Evolutionary conservation across 1,140 invertebrate genomes (phyloP).

Genomic region (Oppia nitens): DNA sequence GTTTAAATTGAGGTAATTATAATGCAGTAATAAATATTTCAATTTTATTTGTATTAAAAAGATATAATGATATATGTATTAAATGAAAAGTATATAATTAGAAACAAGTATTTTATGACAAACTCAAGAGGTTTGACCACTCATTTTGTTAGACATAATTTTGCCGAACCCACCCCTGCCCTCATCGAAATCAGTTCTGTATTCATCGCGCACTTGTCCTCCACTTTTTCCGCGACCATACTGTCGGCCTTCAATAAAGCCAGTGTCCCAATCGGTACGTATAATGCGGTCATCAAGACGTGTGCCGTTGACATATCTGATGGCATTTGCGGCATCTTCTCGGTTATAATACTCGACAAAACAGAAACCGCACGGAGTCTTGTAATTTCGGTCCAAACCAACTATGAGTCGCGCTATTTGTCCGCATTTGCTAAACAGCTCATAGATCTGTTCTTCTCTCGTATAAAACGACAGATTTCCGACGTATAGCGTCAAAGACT

Average conservation of each 20-base stretch:
- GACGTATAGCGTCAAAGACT: slow-evolving; percentile 49
- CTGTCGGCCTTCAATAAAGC: slow-evolving; percentile 94
- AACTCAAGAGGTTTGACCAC: too few relatives aligned
- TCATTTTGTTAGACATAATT: slow-evolving; percentile 39
- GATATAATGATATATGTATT: too few relatives aligned
- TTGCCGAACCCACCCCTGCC: slow-evolving; percentile 94
- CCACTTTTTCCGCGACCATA: slow-evolving; percentile 96
- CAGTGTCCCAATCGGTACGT: slow-evolving; percentile 96
- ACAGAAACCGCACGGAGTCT: slow-evolving; percentile 98
- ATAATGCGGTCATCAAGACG: slow-evolving; percentile 91
- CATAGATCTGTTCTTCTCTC: slow-evolving; percentile 97
- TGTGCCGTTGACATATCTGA: slow-evolving; percentile 93
- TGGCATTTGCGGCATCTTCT: slow-evolving; percentile 74
- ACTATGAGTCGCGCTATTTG: slow-evolving; percentile 92
- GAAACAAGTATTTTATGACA: too few relatives aligned
- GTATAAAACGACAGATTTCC: slow-evolving; percentile 98
- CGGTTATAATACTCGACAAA: slow-evolving; percentile 91
- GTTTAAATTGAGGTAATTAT: too few relatives aligned
- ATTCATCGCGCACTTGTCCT: slow-evolving; percentile 96
- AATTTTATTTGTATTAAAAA: too few relatives aligned
- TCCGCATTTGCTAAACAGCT: slow-evolving; percentile 87
- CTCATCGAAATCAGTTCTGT: slow-evolving; percentile 87
- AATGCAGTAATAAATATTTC: too few relatives aligned
- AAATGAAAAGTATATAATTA: too few relatives aligned
- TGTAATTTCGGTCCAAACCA: slow-evolving; percentile 94